Percentiles rank a stretch among this genome's conserved stretches.
Conservation (phyloP, 2,113 vertebrate genomes). For the Lutjanus erythropterus region DNA sequence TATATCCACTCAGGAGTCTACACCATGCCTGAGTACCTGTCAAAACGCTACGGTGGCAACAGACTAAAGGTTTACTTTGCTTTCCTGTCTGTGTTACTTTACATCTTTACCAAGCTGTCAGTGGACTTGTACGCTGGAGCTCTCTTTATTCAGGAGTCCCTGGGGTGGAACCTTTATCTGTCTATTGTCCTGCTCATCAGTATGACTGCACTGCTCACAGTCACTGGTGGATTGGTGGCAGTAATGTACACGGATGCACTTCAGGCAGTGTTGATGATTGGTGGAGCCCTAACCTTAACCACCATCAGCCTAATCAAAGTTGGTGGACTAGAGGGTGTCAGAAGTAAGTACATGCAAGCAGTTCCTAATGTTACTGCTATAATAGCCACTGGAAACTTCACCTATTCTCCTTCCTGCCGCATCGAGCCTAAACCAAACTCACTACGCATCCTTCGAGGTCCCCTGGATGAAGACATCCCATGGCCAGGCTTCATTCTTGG, state of each 20-base stretch:
- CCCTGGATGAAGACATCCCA: conserved; percentile 95
- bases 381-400: conserved; percentile 89
- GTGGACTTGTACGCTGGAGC: conserved; percentile 98
- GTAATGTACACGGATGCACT: conserved; percentile 98
- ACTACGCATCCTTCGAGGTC: conserved; percentile 90
- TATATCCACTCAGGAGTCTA: conserved; percentile 97
- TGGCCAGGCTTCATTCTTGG: conserved; percentile 98
- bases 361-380: conserved; percentile 93
- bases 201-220: conserved; percentile 95
- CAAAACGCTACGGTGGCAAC: conserved; percentile 95
- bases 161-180: conserved; percentile 98
- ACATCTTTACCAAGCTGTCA: conserved; percentile 98
- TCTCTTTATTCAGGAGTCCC: conserved; percentile 97
- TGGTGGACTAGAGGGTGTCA: conserved; percentile 94
- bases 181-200: conserved; percentile 95
- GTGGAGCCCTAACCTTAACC: conserved; percentile 94
- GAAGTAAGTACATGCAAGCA: conserved; percentile 95
- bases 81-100: conserved; percentile 92
- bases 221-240: conserved; percentile 96
- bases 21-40: conserved; percentile 99
- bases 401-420: conserved; percentile 90
- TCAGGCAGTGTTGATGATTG: conserved; percentile 97
- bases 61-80: conserved; percentile 97
- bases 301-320: conserved; percentile 91
- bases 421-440: conserved; percentile 92